These are phyloP conservation scores for Bimastos eiseni DNA, from an alignment of 2,888 invertebrate species.

Conservation along the genomic window DNA sequence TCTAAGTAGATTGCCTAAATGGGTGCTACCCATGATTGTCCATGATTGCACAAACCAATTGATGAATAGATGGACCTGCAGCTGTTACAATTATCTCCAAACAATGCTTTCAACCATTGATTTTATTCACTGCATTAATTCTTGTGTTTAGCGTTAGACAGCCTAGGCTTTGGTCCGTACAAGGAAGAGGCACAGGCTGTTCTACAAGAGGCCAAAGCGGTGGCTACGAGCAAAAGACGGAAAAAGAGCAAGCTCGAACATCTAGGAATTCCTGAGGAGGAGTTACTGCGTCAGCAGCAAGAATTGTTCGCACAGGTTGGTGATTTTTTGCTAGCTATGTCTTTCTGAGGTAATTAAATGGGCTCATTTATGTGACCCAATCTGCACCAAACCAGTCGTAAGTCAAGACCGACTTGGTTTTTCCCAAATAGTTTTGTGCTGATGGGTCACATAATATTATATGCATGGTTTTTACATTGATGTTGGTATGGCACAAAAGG, in stretches of 20 bases:
- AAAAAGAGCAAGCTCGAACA: slow-evolving; percentile 96
- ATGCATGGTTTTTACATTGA: too few relatives aligned
- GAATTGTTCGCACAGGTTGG: slow-evolving; percentile 86
- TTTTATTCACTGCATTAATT: background rate
- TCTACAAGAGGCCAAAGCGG: slow-evolving; percentile 90
- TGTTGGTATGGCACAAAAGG: too few relatives aligned
- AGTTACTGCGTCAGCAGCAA: slow-evolving; percentile 91
- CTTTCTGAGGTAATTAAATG: too few relatives aligned
- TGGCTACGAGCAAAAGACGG: slow-evolving; percentile 86
- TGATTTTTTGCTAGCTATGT: background rate
- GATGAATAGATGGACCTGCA: background rate
- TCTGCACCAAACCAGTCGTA: too few relatives aligned
- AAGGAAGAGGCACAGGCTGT: slow-evolving; percentile 93
- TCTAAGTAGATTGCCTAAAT: background rate
- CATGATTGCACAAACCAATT: background rate
- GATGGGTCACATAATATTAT: too few relatives aligned
- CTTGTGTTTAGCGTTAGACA: slow-evolving; percentile 74
- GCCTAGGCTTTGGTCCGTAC: slow-evolving; percentile 89
- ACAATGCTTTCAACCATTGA: background rate
- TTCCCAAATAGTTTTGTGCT: too few relatives aligned
- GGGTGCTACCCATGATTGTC: background rate
- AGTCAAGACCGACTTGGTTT: too few relatives aligned
- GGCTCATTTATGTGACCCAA: too few relatives aligned
- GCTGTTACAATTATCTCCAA: background rate
- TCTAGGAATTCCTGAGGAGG: slow-evolving; percentile 97